Evolutionary conservation across 1,140 invertebrate species (phyloP).

Genomic region (Anoplolepis gracilipes): DNA sequence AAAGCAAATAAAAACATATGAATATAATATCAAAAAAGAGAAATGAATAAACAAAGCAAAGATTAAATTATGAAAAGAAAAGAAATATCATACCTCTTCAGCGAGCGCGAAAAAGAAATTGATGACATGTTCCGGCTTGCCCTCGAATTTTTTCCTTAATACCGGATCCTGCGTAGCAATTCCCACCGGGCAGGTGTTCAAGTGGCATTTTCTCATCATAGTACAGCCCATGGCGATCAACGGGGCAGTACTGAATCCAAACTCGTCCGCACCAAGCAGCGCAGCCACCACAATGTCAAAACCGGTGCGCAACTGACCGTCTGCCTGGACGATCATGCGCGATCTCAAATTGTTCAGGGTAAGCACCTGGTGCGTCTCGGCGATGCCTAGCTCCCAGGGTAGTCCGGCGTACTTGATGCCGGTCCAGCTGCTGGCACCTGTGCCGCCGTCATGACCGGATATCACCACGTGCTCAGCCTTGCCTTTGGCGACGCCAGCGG

Average conservation of each 20-base stretch:
- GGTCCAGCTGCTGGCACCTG: slow-evolving; percentile 99
- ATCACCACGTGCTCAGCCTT: slow-evolving; percentile 99
- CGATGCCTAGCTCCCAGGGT: slow-evolving; percentile 98
- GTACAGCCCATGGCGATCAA: slow-evolving; percentile 99
- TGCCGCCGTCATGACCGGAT: slow-evolving; percentile 99
- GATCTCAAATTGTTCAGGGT: slow-evolving; percentile 98
- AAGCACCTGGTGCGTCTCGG: slow-evolving; percentile 98
- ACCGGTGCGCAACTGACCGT: slow-evolving; percentile 97
- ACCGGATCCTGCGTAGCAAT: slow-evolving; percentile 99
- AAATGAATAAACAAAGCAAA: neutral
- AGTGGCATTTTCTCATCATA: slow-evolving; percentile 99
- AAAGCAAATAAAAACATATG: neutral
- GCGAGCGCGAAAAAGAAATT: slow-evolving; percentile 99
- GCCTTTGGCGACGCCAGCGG: slow-evolving; percentile 99
- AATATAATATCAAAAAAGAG: neutral
- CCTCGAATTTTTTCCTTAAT: slow-evolving; percentile 97
- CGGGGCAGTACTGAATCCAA: slow-evolving; percentile 99
- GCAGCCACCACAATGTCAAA: slow-evolving; percentile 99
- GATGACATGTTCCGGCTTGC: slow-evolving; percentile 98
- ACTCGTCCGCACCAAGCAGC: slow-evolving; percentile 98
- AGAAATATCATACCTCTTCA: slow-evolving; percentile 92
- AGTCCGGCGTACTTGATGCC: slow-evolving; percentile 97
- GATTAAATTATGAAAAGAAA: neutral
- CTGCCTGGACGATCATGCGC: slow-evolving; percentile 97
- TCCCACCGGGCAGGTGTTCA: slow-evolving; percentile 99